phyloP scores from a whole-genome alignment of 2,888 invertebrate genomes.

The Drosophila gaucha region DNA sequence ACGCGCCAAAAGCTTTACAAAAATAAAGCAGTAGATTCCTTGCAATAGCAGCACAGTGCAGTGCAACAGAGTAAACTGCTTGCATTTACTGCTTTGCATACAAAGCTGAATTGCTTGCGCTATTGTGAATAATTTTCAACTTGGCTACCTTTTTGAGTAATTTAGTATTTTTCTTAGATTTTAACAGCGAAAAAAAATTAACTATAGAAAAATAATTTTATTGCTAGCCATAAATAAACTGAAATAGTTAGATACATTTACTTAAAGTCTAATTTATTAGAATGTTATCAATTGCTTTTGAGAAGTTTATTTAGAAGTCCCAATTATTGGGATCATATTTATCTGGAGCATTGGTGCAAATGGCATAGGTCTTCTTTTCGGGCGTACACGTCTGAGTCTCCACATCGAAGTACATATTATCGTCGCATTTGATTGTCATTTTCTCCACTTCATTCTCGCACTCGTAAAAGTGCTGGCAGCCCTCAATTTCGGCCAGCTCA shows the following conservation, averaged over 20 bases:
- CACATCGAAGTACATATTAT: conserved; percentile 54
- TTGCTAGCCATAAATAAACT: neutral
- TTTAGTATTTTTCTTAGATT: neutral
- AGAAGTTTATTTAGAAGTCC: conserved; percentile 3
- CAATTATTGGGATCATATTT: conserved; percentile 9
- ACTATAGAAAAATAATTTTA: neutral
- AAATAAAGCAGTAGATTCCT: neutral
- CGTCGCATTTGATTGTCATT: conserved; percentile 24
- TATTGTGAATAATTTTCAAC: neutral
- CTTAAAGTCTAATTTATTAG: neutral
- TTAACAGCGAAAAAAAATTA: neutral
- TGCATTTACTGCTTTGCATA: neutral
- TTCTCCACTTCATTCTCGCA: conserved; percentile 52
- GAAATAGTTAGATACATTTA: neutral
- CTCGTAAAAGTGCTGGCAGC: conserved; percentile 63
- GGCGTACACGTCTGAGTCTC: conserved; percentile 29
- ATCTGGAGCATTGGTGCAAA: conserved; percentile 13
- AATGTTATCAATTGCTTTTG: neutral
- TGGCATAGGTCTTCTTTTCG: conserved; percentile 17
- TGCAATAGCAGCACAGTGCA: neutral
- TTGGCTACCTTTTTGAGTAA: neutral
- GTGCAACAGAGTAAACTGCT: neutral
- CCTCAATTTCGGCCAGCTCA: conserved; percentile 48
- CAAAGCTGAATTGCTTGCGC: neutral
- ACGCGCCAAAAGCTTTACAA: neutral